Base-by-base conservation (phyloP, 1,140 invertebrate species). In the Geopemphigus sp. region DNA sequence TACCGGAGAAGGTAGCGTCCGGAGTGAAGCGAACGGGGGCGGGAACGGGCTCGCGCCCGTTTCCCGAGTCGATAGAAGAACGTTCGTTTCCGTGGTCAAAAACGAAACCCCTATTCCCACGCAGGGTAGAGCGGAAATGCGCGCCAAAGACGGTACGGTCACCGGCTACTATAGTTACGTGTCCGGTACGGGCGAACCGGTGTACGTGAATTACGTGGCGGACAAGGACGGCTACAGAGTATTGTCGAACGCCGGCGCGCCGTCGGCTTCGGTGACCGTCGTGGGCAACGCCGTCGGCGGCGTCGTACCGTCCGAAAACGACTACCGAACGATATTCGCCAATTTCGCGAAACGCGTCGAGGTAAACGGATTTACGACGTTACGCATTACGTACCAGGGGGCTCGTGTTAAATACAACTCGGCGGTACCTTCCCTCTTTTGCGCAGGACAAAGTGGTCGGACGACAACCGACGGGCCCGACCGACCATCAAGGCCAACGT, bases 101-200 rank as follows among this genome's bases (percentile, higher is more conserved):
- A 39, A 39, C 32, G 32, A 39, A n/a, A n/a, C n/a, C n/a, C n/a
- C n/a, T n/a, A n/a, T 17, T 54, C 4, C 53, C 54, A 29, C 15
- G 12, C 50, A 72, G 74, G 74, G 74, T 24, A 61, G 74, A 61
- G 74, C 56, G 3, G 74, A 78, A 47, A 63, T 78, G 57, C 56
- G 74, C 15, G 17, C 22, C 39, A 59, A 12, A n/a, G 74, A 78
- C 39, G 74, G 74, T 14, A 78, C 74, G 8, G 74, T 78, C 15
- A 78, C 57, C 22, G 74, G 74, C 26, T 78, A 78, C 50, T 78
- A 78, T 22, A 78, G 74, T 78, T 78, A 78, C 22, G 17, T 47
- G 39, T 39, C 45, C 22, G 39, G 32, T 19, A n/a, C 63, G 10
- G 74, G 74, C 29, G 10, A 47, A 63, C 15, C 50, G 22, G 74